Base-by-base conservation (phyloP, 2,113 vertebrate species). In the Chascanopsetta lugubris region DNA sequence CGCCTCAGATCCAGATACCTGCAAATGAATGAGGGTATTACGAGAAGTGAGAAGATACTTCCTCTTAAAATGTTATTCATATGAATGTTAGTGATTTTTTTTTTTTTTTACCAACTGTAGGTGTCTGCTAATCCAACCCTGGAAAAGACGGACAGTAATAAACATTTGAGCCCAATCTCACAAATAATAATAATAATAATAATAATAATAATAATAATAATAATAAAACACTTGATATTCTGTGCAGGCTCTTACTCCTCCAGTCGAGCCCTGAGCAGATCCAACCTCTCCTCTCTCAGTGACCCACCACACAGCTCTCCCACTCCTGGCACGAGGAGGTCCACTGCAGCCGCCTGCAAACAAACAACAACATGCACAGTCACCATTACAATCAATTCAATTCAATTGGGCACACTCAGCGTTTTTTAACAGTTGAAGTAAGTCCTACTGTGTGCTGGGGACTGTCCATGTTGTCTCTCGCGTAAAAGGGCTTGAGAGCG, bases 1-100 rank as follows among this genome's bases (percentile, higher is more conserved):
- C 90, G 93, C 57, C 97, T 94, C 79, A 99, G 90, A 82, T 99
- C 97, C 83, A 97, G 86, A 88, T 99, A 99, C 97, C 97, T 99
- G 90, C 56, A 59, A 53, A 64, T 32, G 57, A 32, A 83, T 1
- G 9, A 36, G 45, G 1, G 9, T 48, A 24, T 48, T 24, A n/a
- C n/a, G n/a, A n/a, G n/a, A n/a, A n/a, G n/a, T n/a, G n/a, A 6
- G 34, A 18, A n/a, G 0, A 18, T 22, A 0, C 42, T 40, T 10
- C 1, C 11, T 26, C 25, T 22, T 6, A 15, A 50, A 38, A 68
- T 68, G 8, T 12, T 40, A 17, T 21, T 25, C 6, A 30, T 46
- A 18, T 18, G 22, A 58, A 51, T 24, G 6, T 11, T 22, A 30
- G 3, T n/a, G n/a, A 3, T 1, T 7, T 2, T 36, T 0, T 7